Conservation (phyloP, 2,797 vertebrate species). For the Chrysocyon brachyurus region DNA sequence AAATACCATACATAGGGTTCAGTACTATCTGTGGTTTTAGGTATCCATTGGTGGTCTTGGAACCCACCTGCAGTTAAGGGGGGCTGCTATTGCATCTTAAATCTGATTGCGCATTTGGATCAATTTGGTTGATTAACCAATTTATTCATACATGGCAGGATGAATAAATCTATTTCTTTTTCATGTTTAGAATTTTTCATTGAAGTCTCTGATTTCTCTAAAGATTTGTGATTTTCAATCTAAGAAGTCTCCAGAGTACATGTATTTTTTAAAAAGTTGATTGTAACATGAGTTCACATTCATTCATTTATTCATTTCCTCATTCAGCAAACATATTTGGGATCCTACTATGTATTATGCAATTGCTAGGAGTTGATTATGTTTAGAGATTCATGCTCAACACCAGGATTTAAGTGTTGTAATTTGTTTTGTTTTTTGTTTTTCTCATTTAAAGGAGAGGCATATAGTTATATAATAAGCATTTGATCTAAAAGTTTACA, state of each 20-base stretch:
- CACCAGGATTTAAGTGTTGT: neutral
- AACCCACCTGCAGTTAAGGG: neutral
- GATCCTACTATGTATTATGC: neutral
- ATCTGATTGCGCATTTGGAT: neutral
- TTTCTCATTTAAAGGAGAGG: neutral
- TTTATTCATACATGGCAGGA: slow-evolving; percentile 26
- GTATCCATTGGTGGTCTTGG: neutral
- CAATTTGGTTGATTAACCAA: neutral
- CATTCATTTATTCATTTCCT: slow-evolving; percentile 21
- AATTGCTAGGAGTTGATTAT: neutral
- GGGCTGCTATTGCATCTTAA: slow-evolving; percentile 11
- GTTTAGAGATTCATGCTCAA: neutral
- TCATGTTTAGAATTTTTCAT: slow-evolving; percentile 47
- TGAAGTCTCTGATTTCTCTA: slow-evolving; percentile 58
- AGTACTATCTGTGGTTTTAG: neutral
- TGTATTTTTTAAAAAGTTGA: neutral
- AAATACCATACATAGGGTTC: neutral
- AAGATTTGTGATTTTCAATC: slow-evolving; percentile 75
- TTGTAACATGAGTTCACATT: neutral
- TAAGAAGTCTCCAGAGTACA: slow-evolving; percentile 67
- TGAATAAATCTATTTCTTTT: slow-evolving; percentile 38
- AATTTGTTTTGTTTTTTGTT: neutral
- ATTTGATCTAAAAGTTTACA: slow-evolving; percentile 28
- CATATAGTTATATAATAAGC: neutral
- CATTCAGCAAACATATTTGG: neutral